These are phyloP conservation scores for Chionis minor DNA, from an alignment of 2,113 vertebrate genomes.

Conservation along the genomic window DNA sequence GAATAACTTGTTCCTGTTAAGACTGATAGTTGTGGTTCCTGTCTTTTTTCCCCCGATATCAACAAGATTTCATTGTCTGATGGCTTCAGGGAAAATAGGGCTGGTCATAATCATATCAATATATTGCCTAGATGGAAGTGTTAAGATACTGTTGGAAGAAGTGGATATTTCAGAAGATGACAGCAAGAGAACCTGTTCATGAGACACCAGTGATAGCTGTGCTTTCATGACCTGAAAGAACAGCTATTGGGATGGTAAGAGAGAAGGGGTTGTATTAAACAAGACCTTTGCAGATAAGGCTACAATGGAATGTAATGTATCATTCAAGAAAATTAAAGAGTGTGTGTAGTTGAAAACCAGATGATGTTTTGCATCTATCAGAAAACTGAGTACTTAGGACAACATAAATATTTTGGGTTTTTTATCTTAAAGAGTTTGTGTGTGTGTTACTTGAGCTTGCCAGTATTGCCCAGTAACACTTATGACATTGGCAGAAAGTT, in stretches of 20 bases:
- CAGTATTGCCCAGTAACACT: not conserved
- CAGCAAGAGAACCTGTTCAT: not conserved
- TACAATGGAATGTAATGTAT: not conserved
- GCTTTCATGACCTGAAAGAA: not conserved
- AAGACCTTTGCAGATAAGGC: not conserved
- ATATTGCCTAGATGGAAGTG: not conserved
- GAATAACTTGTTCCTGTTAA: not conserved
- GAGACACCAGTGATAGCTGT: not conserved
- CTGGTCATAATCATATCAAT: not conserved
- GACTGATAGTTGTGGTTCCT: not conserved
- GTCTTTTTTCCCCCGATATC: not conserved
- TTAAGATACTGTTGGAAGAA: not conserved
- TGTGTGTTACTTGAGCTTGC: not conserved
- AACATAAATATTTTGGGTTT: not conserved
- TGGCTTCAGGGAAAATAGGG: not conserved
- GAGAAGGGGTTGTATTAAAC: not conserved
- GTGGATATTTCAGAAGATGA: not conserved
- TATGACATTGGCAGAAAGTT: not conserved
- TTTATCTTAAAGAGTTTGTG: not conserved
- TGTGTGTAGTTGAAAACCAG: not conserved
- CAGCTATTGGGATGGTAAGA: not conserved
- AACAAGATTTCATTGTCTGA: not conserved
- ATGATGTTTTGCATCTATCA: not conserved
- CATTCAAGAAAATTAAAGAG: not conserved
- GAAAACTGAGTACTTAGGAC: not conserved